Conservation (phyloP, 2,888 invertebrate genomes). For the Eupeodes latifasciatus region DNA sequence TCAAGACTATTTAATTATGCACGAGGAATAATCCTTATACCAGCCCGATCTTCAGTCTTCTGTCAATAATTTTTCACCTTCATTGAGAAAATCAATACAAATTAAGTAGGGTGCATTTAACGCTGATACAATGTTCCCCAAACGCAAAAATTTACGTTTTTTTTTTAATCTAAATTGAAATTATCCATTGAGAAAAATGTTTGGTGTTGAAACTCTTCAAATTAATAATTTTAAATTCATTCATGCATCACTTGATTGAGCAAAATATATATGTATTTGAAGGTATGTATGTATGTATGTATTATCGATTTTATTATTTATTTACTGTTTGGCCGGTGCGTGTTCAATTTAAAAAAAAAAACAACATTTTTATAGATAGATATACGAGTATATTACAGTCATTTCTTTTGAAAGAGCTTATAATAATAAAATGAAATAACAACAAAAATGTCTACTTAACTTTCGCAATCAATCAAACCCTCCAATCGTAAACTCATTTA, state of each 20-base stretch:
- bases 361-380: no score
- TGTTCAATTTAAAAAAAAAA: neutral
- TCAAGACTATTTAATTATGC: no score
- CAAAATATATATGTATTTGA: neutral
- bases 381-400: neutral
- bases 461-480: slow-evolving; percentile 64
- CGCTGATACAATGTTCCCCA: no score
- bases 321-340: neutral
- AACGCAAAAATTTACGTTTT: no score
- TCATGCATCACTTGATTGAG: slow-evolving; percentile 48
- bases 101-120: no score
- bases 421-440: neutral
- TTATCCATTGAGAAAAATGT: no score
- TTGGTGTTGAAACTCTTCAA: slow-evolving; percentile 32
- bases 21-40: no score
- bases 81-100: no score
- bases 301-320: slow-evolving; percentile 43
- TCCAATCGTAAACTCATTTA: slow-evolving; percentile 61
- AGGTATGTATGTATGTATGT: neutral
- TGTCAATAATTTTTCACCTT: no score
- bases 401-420: neutral
- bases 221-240: slow-evolving; percentile 56
- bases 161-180: no score
- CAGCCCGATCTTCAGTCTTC: no score
- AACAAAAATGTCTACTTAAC: slow-evolving; percentile 17